A percentile compares a stretch with the other conserved stretches of the same genome.
Evolutionary conservation across 2,888 invertebrate species (phyloP).

Genomic region (Drosophila setosimentum): DNA sequence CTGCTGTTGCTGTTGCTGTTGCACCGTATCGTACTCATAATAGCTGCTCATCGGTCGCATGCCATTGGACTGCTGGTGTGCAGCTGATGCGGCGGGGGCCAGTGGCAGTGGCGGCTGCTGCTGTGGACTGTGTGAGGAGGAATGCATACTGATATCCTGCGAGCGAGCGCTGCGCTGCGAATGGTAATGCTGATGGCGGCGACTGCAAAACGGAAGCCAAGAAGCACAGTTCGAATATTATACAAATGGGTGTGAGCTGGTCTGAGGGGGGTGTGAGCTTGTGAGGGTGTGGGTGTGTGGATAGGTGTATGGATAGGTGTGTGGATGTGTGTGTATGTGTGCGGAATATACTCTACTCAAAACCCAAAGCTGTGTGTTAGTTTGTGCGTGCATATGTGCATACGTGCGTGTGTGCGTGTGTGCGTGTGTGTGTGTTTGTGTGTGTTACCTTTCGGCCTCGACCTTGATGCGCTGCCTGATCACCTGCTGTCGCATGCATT

Average conservation of each 20-base stretch:
- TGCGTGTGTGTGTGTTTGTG: slow-evolving; percentile 18
- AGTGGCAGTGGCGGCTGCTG: slow-evolving; percentile 32
- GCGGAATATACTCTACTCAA: background rate
- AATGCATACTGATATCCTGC: slow-evolving; percentile 86
- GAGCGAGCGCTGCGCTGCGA: slow-evolving; percentile 87
- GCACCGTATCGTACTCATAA: slow-evolving; percentile 93
- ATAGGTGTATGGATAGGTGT: too few relatives aligned
- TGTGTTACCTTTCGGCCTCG: slow-evolving; percentile 91
- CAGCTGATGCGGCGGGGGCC: slow-evolving; percentile 19
- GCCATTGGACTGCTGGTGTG: slow-evolving; percentile 54
- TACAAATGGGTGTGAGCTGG: slow-evolving; percentile 35
- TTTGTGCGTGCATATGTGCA: background rate
- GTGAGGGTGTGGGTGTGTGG: background rate
- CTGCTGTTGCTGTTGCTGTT: slow-evolving; percentile 89
- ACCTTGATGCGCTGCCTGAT: slow-evolving; percentile 92
- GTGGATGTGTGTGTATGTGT: slow-evolving; percentile 1
- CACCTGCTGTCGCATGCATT: slow-evolving; percentile 92
- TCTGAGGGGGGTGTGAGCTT: background rate
- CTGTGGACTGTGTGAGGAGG: slow-evolving; percentile 48
- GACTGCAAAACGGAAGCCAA: slow-evolving; percentile 84
- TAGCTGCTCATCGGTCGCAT: slow-evolving; percentile 91
- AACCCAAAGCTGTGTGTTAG: background rate
- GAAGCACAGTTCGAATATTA: slow-evolving; percentile 31
- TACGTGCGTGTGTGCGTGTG: slow-evolving; percentile 26
- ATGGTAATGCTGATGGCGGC: slow-evolving; percentile 89